These are phyloP conservation scores for Rutilus rutilus DNA, from an alignment of 2,113 vertebrate species.

Conservation along the genomic window DNA sequence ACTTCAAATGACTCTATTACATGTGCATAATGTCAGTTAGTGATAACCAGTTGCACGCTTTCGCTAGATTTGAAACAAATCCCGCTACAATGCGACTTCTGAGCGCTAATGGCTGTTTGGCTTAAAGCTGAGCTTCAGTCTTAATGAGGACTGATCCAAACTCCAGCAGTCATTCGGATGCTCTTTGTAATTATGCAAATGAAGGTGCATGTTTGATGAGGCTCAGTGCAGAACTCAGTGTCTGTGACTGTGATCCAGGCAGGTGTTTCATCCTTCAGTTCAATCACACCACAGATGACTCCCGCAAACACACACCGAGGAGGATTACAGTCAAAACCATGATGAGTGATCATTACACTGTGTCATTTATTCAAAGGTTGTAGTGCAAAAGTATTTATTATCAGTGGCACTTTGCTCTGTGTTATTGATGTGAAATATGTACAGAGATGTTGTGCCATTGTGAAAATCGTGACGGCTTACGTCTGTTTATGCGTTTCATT, in stretches of 20 bases:
- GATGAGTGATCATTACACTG: constrained; percentile 40
- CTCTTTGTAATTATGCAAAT: constrained; percentile 64
- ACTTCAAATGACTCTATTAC: constrained; percentile 48
- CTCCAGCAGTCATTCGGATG: constrained; percentile 58
- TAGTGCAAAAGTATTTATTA: not conserved
- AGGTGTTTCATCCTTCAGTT: constrained; percentile 56
- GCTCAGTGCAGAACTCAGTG: constrained; percentile 51
- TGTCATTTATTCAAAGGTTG: constrained; percentile 39
- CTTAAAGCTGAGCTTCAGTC: constrained; percentile 52
- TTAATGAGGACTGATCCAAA: constrained; percentile 55
- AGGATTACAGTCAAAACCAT: constrained; percentile 43
- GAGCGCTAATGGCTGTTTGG: constrained; percentile 48
- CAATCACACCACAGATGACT: constrained; percentile 53
- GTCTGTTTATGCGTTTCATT: not conserved
- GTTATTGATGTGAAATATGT: not conserved
- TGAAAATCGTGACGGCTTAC: not conserved
- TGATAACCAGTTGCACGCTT: constrained; percentile 29
- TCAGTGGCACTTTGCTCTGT: not conserved
- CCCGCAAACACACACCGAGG: constrained; percentile 38
- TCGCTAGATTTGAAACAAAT: constrained; percentile 44
- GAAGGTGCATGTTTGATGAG: constrained; percentile 57
- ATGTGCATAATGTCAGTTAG: constrained; percentile 18
- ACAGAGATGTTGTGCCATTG: not conserved
- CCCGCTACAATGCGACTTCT: constrained; percentile 44
- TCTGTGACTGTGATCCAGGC: constrained; percentile 50